Evolutionary conservation across 1,140 invertebrate species (phyloP), one percentile per base, ranked within the genome.

Genomic region (Cherax destructor): DNA sequence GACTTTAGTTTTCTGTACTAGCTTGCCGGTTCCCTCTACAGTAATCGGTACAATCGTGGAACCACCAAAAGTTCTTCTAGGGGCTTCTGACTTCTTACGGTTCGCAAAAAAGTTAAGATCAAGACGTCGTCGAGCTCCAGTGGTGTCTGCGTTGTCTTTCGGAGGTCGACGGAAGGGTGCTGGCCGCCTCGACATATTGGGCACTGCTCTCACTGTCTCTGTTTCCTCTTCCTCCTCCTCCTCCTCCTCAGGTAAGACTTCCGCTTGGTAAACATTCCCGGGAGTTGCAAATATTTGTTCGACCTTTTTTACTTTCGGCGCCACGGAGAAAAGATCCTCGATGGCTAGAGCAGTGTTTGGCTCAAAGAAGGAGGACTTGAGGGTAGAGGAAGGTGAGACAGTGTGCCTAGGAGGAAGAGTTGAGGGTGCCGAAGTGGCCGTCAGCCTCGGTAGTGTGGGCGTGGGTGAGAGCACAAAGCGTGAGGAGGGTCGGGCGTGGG

Each of bases 41-140:
- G 92, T 92, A 50, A 93, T 93, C 9, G 93, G 93, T 11, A 92
- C 86, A 21, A 93, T 79, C 4, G 93, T 93, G 61, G 92, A 93
- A 1, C 92, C 92, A 56, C 88, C 89, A 47, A 30, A 13, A 11
- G 21, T 9, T 0, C 49, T 76, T 76, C 65, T 30, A 2, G 16
- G n/a, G n/a, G 84, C 11, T 24, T 47, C 16, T 30, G 84, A 21
- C 84, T 92, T 91, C 72, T 92, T 83, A 41, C 92, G 83, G 30
- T 65, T 72, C 47, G 79, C 30, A 56, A 86, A 91, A 77, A 56
- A 90, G 56, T 91, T 91, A 9, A 91, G 89, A 41, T 91, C 89
- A 21, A 85, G 59, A 0, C 89, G 80, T 4, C 88, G 78, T 7
- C 83, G 85, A 0, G 79, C 65, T 11, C 87, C 91, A 7, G 85